These are phyloP conservation scores for Oreochromis niloticus DNA, from an alignment of 2,113 vertebrate species.

Conservation along the genomic window DNA sequence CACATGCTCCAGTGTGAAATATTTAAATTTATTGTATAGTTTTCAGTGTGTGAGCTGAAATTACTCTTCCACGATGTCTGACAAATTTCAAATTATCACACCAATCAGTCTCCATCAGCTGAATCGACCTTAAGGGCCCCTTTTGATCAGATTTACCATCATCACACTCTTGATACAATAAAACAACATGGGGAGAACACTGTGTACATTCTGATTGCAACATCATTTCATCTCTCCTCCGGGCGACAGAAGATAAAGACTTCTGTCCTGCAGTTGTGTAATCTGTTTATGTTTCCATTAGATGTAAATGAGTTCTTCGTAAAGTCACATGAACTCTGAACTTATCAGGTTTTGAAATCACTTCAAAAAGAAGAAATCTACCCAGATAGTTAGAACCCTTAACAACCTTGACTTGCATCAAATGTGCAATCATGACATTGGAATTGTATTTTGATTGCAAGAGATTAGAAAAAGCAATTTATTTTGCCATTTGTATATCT, in stretches of 20 bases:
- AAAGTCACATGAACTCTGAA: constrained; percentile 22
- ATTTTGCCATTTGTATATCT: not conserved
- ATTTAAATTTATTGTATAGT: not conserved
- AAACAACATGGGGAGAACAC: constrained; percentile 2
- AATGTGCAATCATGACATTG: not conserved
- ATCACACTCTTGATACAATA: not conserved
- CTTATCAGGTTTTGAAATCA: constrained; percentile 8
- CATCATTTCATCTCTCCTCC: not conserved
- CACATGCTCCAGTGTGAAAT: not conserved
- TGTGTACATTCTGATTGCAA: constrained; percentile 11
- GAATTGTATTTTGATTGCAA: not conserved
- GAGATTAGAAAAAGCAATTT: not conserved
- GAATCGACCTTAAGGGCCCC: constrained; percentile 12
- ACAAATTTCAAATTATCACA: not conserved
- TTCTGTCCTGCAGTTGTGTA: constrained; percentile 19
- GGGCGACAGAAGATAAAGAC: constrained; percentile 32
- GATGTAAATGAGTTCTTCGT: not conserved
- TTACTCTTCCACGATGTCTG: not conserved
- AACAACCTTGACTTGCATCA: not conserved
- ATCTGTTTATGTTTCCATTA: constrained; percentile 23
- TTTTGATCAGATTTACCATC: constrained; percentile 18
- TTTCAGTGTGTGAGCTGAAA: not conserved
- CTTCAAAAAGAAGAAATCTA: not conserved
- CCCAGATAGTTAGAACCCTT: not conserved
- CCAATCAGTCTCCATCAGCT: constrained; percentile 2